These are phyloP conservation scores for Megalurothrips usitatus DNA, from an alignment of 2,888 invertebrate genomes.

Conservation along the genomic window DNA sequence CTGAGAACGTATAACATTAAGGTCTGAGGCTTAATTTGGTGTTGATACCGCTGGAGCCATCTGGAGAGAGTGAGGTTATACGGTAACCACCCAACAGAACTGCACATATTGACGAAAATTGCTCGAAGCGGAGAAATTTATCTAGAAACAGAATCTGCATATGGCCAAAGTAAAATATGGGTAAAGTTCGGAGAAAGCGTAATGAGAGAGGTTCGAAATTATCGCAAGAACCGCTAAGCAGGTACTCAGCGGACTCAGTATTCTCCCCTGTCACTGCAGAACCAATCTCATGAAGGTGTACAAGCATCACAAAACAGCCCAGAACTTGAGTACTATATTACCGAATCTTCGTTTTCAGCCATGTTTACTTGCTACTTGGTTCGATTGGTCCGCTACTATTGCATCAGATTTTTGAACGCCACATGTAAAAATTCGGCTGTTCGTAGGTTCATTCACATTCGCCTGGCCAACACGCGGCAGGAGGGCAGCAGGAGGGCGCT, in stretches of 20 bases:
- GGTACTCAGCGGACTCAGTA: no score
- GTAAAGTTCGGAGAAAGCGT: not conserved
- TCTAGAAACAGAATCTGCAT: no score
- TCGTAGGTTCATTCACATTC: conserved; percentile 16
- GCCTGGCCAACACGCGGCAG: not conserved
- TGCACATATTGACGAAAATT: no score
- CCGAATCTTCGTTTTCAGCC: conserved; percentile 13
- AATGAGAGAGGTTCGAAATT: not conserved
- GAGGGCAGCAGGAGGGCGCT: not conserved
- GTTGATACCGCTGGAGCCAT: not conserved
- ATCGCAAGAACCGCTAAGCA: no score
- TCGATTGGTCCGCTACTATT: not conserved
- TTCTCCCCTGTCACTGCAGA: no score
- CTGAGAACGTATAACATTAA: no score
- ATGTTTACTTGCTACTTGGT: not conserved
- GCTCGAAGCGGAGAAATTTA: no score
- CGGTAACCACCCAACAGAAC: not conserved
- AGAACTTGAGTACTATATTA: not conserved
- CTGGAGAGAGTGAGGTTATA: conserved; percentile 19
- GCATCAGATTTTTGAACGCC: conserved; percentile 7
- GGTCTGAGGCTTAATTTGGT: no score
- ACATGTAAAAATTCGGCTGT: conserved; percentile 20
- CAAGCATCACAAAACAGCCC: no score
- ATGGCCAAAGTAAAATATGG: not conserved
- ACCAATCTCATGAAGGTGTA: no score